Percentiles rank a stretch among this genome's conserved stretches.
Evolutionary conservation across 2,797 vertebrate genomes (phyloP).

Genomic region (Neosilurus mollespiculum): DNA sequence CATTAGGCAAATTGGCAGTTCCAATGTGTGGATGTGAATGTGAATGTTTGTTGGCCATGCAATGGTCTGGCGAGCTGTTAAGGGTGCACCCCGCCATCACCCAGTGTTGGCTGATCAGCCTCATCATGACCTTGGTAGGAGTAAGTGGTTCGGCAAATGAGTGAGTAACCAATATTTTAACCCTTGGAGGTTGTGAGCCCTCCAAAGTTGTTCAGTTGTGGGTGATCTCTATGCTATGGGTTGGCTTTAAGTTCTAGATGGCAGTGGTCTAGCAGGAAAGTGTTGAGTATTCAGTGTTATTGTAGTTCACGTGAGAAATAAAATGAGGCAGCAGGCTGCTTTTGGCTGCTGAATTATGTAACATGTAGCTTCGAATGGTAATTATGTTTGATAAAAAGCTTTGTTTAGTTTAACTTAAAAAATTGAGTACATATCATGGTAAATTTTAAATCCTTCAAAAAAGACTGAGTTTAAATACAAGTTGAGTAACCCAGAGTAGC

Average conservation of each 20-base stretch:
- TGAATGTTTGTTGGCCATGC: no score
- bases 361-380: neutral
- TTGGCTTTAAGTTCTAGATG: neutral
- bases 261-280: neutral
- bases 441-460: neutral
- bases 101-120: no score
- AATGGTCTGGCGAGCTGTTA: no score
- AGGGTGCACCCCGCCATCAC: no score
- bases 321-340: neutral
- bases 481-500: neutral
- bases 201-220: neutral
- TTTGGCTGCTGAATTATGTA: neutral
- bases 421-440: no score
- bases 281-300: neutral
- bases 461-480: neutral
- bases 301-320: neutral
- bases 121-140: no score
- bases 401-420: neutral
- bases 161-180: neutral
- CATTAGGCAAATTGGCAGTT: no score
- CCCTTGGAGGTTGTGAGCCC: neutral
- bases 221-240: neutral
- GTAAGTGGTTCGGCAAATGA: no score
- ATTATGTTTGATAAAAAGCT: neutral
- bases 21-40: no score